Conservation (phyloP, 2,888 invertebrate species). For the Parnassius glacialis region DNA sequence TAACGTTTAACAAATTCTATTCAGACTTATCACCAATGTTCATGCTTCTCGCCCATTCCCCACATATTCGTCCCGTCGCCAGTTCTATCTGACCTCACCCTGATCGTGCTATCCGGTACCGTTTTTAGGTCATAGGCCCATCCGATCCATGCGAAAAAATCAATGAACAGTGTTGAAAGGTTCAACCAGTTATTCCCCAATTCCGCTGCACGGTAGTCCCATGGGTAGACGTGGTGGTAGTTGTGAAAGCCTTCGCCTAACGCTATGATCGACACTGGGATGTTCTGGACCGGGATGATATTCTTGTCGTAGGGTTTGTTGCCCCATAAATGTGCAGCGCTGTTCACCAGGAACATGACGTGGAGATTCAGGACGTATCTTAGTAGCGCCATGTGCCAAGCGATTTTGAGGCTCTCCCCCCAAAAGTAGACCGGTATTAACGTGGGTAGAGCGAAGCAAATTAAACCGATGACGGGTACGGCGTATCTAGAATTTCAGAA, state of each 20-base stretch:
- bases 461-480: slow-evolving; percentile 50
- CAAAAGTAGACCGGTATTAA: slow-evolving; percentile 78
- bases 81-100: slow-evolving; percentile 34
- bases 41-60: slow-evolving; percentile 27
- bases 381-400: slow-evolving; percentile 60
- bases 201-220: slow-evolving; percentile 52
- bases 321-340: slow-evolving; percentile 80
- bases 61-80: slow-evolving; percentile 45
- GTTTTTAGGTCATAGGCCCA: slow-evolving; percentile 44
- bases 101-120: slow-evolving; percentile 34
- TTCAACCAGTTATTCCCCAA: slow-evolving; percentile 41
- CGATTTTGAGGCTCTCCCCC: slow-evolving; percentile 70
- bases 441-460: slow-evolving; percentile 66
- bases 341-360: slow-evolving; percentile 71
- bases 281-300: slow-evolving; percentile 42
- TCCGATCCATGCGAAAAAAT: slow-evolving; percentile 51
- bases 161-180: slow-evolving; percentile 48
- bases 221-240: slow-evolving; percentile 38
- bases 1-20: too few species aligned
- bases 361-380: slow-evolving; percentile 81
- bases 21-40: too few species aligned
- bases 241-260: slow-evolving; percentile 51
- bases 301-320: slow-evolving; percentile 65
- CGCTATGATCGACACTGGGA: slow-evolving; percentile 36
- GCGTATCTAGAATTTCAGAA: slow-evolving; percentile 44